Evolutionary conservation across 2,888 invertebrate genomes (phyloP).

Genomic region (Epinotia brunnichana): DNA sequence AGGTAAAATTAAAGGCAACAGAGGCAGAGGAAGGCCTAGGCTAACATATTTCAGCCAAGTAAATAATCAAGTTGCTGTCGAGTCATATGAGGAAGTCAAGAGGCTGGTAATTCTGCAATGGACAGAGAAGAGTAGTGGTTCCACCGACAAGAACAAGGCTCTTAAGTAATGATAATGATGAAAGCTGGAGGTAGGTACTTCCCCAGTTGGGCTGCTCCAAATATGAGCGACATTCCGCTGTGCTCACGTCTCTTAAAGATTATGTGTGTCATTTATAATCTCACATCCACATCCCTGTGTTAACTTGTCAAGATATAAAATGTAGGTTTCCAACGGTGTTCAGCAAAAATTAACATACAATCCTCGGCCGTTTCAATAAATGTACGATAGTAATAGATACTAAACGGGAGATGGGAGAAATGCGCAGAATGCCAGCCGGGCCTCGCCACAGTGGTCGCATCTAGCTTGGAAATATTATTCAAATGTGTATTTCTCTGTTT

Average conservation of each 20-base stretch:
- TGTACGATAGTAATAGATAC: slow-evolving; percentile 50
- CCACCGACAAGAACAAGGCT: no score
- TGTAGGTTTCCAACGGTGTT: slow-evolving; percentile 49
- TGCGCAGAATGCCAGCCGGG: slow-evolving; percentile 47
- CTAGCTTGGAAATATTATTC: not conserved
- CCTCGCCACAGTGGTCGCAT: slow-evolving; percentile 50
- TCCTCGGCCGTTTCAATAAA: slow-evolving; percentile 57
- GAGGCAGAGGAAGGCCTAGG: no score
- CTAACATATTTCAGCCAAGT: no score
- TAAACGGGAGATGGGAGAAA: slow-evolving; percentile 45
- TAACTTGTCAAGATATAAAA: slow-evolving; percentile 45
- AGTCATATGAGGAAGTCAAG: no score
- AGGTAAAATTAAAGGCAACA: no score
- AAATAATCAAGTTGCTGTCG: no score
- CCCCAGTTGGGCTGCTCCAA: no score
- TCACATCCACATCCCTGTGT: slow-evolving; percentile 3
- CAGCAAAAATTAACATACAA: slow-evolving; percentile 63
- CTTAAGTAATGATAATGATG: no score
- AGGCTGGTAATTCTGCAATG: no score
- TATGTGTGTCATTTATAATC: slow-evolving; percentile 14
- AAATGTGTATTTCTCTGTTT: not conserved
- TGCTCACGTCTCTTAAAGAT: not conserved
- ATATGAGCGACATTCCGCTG: no score
- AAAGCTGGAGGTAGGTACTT: no score
- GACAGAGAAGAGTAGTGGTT: no score